Evolutionary conservation across 2,888 invertebrate species (phyloP), one percentile per base, ranked within the genome.

Genomic region (Bombyx huttoni): DNA sequence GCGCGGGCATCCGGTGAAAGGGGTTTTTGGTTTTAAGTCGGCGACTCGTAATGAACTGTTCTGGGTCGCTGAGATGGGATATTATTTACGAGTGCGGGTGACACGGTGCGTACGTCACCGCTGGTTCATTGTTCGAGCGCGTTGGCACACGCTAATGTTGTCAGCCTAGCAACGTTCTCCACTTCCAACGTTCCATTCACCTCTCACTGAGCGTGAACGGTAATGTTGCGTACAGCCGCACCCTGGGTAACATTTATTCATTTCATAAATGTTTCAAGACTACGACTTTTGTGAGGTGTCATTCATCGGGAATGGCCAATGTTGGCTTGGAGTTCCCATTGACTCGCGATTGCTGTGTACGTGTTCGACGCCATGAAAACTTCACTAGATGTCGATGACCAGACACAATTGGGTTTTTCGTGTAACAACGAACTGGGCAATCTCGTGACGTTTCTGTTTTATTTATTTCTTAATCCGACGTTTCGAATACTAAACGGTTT

Each of bases 201-300:
- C 87, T 87, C 87, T 86, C 81, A 85, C 87, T 77, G 78, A 78
- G 78, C 81, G 77, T 78, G 78, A 83, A 81, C 80, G 78, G 78
- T 75, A 74, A 71, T 70, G 63, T 65, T 68, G 73, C 69, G 68
- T 64, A 65, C 64, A 68, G 68, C 68, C 68, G 64, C 64, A 64
- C 65, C 64, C 60, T 58, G 54, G 52, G 51, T 59, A 55, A 57
- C 60, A 59, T 60, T 61, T 61, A 55, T 59, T 60, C 60, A 57
- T 59, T 57, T 56, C n/a, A 51, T 55, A 58, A 56, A 57, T 52
- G 53, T 54, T 52, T 51, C 46, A 35, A 40, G 35, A 49, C 5
- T 13, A 40, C 14, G 35, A 33, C 13, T 52, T 46, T 49, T 47
- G 46, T 49, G 35, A 49, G 49, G 46, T 53, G 40, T 40, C 40